Evolutionary conservation across 2,888 invertebrate genomes (phyloP), one percentile per base, ranked within the genome.

Genomic region (Caenorhabditis zanzibari): DNA sequence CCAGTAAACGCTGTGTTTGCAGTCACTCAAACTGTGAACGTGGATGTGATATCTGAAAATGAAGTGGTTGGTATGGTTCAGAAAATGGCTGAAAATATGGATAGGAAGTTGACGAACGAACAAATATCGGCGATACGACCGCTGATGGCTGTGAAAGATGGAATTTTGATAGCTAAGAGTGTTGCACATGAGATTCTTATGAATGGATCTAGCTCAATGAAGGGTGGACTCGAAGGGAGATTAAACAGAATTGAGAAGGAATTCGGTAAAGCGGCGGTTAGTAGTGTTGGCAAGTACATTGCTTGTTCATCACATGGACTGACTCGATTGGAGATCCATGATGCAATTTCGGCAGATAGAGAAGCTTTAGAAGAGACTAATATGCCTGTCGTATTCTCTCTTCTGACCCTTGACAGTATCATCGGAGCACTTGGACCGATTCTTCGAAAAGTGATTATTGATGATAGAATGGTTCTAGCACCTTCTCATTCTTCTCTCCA

Each of bases 41-140:
- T 88, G 10, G 87, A 87, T 54, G 74, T 86, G 26, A 76, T 84
- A n/a, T 66, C 71, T 0, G 85, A 85, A 32, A 82, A 81, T 38
- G 84, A 88, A 41, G 82, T 88, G 24, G 81, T 88, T 19, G 88
- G 85, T 58, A 87, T 89, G 81, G 71, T 88, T 16, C 86, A 88
- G 54, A 76, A 79, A 44, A 82, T 81, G 59, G 54, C 88, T 16
- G 76, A 86, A 26, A 73, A 63, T n/a, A 52, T 61, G 32, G 74
- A 84, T 4, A 73, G 84, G 61, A 87, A 86, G 32, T 41, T 88
- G 26, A 84, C 82, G 16, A 84, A 76, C n/a, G 89, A 88, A 61
- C 85, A 89, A 52, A 54, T 82, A 26, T 69, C 74, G 0, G 24
- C 61, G n/a, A 69, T 74, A 22, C 58, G 47, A n/a, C 58, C 61